Percentiles rank a stretch among this genome's conserved stretches.
Evolutionary conservation across 2,888 invertebrate genomes (phyloP).

Genomic region (Syritta pipiens): DNA sequence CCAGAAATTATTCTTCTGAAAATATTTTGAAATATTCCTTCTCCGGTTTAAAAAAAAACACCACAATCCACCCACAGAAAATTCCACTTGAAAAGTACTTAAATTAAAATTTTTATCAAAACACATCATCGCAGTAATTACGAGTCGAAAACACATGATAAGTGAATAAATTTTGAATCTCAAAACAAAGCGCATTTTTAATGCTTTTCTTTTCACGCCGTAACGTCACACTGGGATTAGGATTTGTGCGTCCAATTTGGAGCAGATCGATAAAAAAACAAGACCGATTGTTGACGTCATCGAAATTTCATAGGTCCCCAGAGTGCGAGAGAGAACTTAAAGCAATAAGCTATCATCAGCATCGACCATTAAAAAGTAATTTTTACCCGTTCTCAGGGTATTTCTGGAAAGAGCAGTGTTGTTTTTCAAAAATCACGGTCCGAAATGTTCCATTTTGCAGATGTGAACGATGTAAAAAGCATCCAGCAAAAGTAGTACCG

Average conservation of each 20-base stretch:
- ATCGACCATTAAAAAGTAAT: conserved; percentile 18
- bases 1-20: conserved; percentile 47
- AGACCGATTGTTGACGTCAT: conserved; percentile 32
- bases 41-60: neutral
- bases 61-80: neutral
- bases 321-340: too few relatives aligned
- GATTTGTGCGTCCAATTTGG: conserved; percentile 22
- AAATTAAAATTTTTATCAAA: conserved; percentile 62
- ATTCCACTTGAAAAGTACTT: conserved; percentile 55
- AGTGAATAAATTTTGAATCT: conserved; percentile 46
- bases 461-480: conserved; percentile 15
- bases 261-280: conserved; percentile 29
- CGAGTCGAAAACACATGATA: conserved; percentile 36
- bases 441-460: conserved; percentile 23
- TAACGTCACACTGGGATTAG: conserved; percentile 41
- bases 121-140: conserved; percentile 56
- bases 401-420: conserved; percentile 5
- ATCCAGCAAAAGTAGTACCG: too few relatives aligned
- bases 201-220: conserved; percentile 7
- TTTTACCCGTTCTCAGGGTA: neutral
- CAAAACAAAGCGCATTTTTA: conserved; percentile 16
- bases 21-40: conserved; percentile 52
- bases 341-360: conserved; percentile 7
- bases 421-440: neutral
- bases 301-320: neutral